Conservation (phyloP, 2,113 vertebrate genomes). For the Phylloscopus trochiloides region DNA sequence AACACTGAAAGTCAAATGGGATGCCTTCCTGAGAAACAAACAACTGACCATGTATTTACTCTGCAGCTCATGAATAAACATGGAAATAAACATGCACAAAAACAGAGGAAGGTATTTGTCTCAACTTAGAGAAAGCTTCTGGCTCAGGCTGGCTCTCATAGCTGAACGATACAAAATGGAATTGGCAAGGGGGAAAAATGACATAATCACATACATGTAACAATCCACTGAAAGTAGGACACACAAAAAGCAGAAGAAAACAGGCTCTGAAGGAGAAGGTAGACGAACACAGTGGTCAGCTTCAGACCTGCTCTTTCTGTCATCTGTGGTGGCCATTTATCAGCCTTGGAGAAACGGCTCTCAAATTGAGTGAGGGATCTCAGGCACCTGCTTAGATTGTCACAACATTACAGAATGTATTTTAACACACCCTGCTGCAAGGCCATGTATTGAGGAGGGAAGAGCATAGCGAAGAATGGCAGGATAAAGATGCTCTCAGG, state of each 20-base stretch:
- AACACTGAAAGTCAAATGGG: constrained; percentile 34
- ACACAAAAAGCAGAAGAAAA: constrained; percentile 55
- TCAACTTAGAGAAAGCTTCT: constrained; percentile 39
- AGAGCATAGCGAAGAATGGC: background rate
- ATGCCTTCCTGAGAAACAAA: constrained; percentile 45
- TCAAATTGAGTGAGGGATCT: background rate
- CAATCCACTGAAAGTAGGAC: constrained; percentile 60
- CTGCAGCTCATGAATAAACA: constrained; percentile 61
- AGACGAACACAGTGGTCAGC: background rate
- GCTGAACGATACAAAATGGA: constrained; percentile 59
- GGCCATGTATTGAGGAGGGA: background rate
- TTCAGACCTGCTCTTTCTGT: constrained; percentile 13
- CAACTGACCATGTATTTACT: constrained; percentile 53
- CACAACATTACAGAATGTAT: background rate
- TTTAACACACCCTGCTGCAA: background rate
- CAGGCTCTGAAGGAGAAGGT: constrained; percentile 43
- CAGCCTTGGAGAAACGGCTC: background rate
- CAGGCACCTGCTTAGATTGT: background rate
- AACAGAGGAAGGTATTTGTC: constrained; percentile 40
- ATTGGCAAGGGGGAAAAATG: constrained; percentile 60
- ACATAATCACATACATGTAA: constrained; percentile 65
- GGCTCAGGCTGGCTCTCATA: constrained; percentile 21
- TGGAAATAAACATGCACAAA: background rate
- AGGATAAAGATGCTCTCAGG: background rate
- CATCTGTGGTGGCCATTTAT: background rate